Percentiles rank a stretch among this genome's conserved stretches.
These are phyloP conservation scores for Meleagris gallopavo DNA, from an alignment of 2,113 vertebrate genomes.

Conservation along the genomic window DNA sequence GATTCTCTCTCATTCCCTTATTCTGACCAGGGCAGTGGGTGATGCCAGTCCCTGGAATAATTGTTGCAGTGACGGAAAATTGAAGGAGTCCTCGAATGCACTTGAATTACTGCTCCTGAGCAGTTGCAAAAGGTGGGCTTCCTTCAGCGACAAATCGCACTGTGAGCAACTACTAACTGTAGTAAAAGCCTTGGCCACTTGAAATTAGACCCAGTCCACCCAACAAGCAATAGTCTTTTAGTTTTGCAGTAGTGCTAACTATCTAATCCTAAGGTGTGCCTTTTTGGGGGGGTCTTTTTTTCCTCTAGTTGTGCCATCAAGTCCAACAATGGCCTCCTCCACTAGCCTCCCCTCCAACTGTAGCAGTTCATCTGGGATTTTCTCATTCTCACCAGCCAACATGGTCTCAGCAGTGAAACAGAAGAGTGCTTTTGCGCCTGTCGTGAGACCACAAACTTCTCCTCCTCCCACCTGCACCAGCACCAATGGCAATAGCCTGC, in stretches of 20 bases:
- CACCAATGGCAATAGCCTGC: constrained; percentile 95
- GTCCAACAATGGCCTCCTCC: constrained; percentile 95
- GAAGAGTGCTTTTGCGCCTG: constrained; percentile 98
- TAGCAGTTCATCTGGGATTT: constrained; percentile 96
- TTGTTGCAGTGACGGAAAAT: neutral
- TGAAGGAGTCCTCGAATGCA: neutral
- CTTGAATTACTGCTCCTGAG: neutral
- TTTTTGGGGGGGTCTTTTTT: constrained; percentile 47
- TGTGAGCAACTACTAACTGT: neutral
- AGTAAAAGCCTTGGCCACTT: neutral
- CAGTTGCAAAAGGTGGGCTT: neutral
- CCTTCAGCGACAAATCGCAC: neutral
- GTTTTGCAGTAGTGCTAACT: neutral
- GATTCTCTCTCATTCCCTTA: neutral
- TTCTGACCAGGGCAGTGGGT: neutral
- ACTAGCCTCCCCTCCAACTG: constrained; percentile 97
- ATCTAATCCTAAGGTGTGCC: constrained; percentile 7
- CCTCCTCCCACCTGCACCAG: constrained; percentile 97
- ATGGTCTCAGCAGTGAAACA: constrained; percentile 98
- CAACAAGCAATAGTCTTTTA: neutral
- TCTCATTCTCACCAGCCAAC: constrained; percentile 99
- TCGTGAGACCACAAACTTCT: constrained; percentile 95
- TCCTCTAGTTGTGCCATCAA: constrained; percentile 91
- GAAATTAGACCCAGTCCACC: neutral
- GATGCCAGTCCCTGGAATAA: neutral